Evolutionary conservation across 2,888 invertebrate species (phyloP), one percentile per base, ranked within the genome.

Genomic region (Alentia gelatinosa): DNA sequence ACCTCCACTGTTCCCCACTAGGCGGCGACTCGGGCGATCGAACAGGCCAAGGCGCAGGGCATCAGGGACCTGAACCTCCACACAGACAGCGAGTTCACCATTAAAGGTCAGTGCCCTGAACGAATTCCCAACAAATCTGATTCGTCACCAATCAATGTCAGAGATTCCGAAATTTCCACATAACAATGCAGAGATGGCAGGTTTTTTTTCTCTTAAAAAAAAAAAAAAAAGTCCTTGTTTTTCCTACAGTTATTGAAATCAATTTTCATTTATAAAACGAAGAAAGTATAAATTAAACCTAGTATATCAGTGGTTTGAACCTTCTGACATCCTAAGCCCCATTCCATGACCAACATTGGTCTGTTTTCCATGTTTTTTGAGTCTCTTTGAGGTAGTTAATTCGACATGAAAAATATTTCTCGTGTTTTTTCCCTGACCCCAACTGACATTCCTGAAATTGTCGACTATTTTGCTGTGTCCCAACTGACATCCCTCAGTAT

Each of bases 71-170:
- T 99, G 0, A 97, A 97, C 91, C 97, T 99, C 4, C 97, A 97
- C 93, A 99, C 99, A n/a, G 99, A 99, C 96, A 99, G 99, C 0
- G 96, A 94, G 92, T 96, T 96, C 92, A 93, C 95, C 4, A 95
- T 96, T 19, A 94, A 95, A 89, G 94, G 96, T 95, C 93, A 93
- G 94, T 39, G 4, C 19, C n/a, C n/a, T n/a, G n/a, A 19, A 15
- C 7, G n/a, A 15, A 23, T 4, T 86, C n/a, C 33, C 63, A 63
- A n/a, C 15, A n/a, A 5, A 63, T 63, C 5, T 9, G n/a, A 63
- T n/a, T 63, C 63, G n/a, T 5, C 63, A 63, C n/a, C 47, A 47
- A 47, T 47, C 7, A 7, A 63, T n/a, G n/a, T 63, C 5, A n/a
- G n/a, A n/a, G 12, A 63, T n/a, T n/a, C 63, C n/a, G n/a, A 9